These are phyloP conservation scores for Eupithecia vulgata DNA, from an alignment of 2,888 invertebrate genomes.

Conservation along the genomic window DNA sequence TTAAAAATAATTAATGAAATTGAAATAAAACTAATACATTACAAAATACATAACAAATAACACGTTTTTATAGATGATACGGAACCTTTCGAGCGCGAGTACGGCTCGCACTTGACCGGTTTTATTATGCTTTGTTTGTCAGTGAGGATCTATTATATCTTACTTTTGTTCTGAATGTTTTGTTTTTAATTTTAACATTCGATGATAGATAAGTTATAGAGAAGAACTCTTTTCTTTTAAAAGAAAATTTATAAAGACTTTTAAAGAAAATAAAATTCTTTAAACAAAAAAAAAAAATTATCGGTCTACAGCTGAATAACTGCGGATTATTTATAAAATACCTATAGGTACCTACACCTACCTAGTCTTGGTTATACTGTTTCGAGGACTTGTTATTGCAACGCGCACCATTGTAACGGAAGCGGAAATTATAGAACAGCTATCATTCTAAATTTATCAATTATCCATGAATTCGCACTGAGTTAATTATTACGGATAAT, in stretches of 20 bases:
- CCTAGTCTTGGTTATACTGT: neutral
- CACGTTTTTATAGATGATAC: no score
- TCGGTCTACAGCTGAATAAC: neutral
- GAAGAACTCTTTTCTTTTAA: no score
- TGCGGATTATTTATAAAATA: neutral
- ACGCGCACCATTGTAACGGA: neutral
- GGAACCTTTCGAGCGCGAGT: no score
- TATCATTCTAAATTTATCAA: neutral
- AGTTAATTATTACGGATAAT: slow-evolving; percentile 24
- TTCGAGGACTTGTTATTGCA: neutral
- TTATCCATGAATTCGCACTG: slow-evolving; percentile 7
- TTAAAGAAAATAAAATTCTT: no score
- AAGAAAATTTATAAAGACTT: no score
- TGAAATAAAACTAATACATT: no score
- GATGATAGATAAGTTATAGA: no score
- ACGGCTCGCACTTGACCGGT: no score
- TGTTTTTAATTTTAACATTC: neutral
- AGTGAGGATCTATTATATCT: neutral
- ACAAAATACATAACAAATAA: no score
- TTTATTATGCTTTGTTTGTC: no score
- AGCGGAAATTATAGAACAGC: neutral
- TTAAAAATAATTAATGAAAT: no score
- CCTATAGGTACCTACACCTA: neutral
- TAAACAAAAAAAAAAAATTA: no score
- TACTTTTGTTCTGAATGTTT: neutral